Evolutionary conservation across 2,797 vertebrate genomes (phyloP).

Genomic region (Lepus oiostolus): DNA sequence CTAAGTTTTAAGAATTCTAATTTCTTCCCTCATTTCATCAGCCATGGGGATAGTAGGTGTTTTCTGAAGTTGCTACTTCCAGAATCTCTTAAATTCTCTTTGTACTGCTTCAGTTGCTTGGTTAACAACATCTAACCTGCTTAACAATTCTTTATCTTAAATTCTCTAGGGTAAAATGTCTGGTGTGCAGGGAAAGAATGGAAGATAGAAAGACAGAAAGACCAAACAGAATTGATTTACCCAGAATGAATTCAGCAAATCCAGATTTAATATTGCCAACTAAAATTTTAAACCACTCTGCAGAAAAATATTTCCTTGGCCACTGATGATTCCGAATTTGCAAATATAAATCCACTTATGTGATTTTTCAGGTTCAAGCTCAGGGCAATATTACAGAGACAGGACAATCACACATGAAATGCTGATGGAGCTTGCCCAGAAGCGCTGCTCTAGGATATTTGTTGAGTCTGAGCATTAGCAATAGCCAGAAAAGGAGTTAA

Average conservation of each 20-base stretch:
- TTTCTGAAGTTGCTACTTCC: conserved; percentile 7
- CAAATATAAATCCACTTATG: conserved; percentile 58
- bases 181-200: too few species aligned
- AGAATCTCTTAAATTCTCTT: background rate
- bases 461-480: background rate
- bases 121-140: background rate
- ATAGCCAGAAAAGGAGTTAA: background rate
- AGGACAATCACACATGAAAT: conserved; percentile 38
- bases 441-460: conserved; percentile 45
- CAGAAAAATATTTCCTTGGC: conserved; percentile 12
- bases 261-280: conserved; percentile 56
- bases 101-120: background rate
- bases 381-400: conserved; percentile 29
- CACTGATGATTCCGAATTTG: conserved; percentile 14
- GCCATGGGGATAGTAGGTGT: background rate
- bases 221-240: background rate
- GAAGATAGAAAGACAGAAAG: background rate
- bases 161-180: background rate
- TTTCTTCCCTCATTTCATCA: background rate
- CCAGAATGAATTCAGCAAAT: conserved; percentile 21
- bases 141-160: background rate
- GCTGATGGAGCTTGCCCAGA: conserved; percentile 49
- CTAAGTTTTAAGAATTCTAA: background rate
- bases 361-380: conserved; percentile 51
- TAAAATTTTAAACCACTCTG: conserved; percentile 57